A percentile compares a stretch with the other conserved stretches of the same genome.
These are phyloP conservation scores for Drosophila trichaetosa DNA, from an alignment of 2,888 invertebrate genomes.

Conservation along the genomic window DNA sequence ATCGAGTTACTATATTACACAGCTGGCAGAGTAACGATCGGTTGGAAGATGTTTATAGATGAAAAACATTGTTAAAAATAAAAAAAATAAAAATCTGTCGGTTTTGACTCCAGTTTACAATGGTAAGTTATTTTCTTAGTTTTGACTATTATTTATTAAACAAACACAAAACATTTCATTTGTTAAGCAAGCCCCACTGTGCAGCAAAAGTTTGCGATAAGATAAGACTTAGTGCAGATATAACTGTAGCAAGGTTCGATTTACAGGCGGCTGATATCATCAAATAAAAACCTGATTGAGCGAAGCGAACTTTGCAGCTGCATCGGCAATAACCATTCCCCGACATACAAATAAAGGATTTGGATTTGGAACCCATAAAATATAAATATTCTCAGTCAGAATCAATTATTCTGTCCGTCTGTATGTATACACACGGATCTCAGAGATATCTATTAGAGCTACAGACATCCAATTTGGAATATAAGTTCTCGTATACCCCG, in stretches of 20 bases:
- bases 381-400: not conserved
- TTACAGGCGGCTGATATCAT: constrained; percentile 44
- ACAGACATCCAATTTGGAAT: not conserved
- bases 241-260: constrained; percentile 55
- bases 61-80: too few relatives aligned
- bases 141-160: not conserved
- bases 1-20: not conserved
- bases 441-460: not conserved
- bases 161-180: not conserved
- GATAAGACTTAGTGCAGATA: constrained; percentile 51
- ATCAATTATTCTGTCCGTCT: not conserved
- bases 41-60: not conserved
- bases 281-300: constrained; percentile 23
- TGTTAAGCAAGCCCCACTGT: constrained; percentile 48
- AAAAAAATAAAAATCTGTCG: too few relatives aligned
- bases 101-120: not conserved
- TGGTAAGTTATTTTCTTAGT: not conserved
- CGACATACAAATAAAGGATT: not conserved
- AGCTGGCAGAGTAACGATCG: not conserved
- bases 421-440: not conserved
- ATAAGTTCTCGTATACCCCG: not conserved
- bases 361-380: not conserved
- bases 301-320: constrained; percentile 44
- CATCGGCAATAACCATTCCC: constrained; percentile 10
- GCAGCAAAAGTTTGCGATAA: constrained; percentile 51